phyloP scores from a whole-genome alignment of 2,113 vertebrate species.

The Callorhinus ursinus region DNA sequence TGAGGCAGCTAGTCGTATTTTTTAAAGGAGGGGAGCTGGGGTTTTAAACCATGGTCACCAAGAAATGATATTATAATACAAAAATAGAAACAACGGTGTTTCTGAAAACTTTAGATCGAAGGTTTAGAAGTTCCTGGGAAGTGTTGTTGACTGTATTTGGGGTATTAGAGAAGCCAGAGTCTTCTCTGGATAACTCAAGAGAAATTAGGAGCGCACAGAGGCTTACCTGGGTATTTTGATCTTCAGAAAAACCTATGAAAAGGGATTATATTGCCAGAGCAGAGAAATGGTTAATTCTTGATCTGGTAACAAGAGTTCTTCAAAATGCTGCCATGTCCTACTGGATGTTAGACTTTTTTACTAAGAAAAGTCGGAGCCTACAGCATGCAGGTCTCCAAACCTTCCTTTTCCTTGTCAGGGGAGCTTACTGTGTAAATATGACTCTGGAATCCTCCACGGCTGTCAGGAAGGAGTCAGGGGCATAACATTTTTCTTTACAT shows the following conservation, averaged over 20 bases:
- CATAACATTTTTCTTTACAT: neutral
- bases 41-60: neutral
- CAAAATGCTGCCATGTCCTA: neutral
- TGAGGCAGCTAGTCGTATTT: neutral
- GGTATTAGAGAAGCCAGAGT: neutral
- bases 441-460: neutral
- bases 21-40: neutral
- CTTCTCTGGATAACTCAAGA: neutral
- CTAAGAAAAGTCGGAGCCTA: neutral
- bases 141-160: neutral
- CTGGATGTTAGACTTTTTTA: neutral
- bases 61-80: neutral
- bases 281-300: neutral
- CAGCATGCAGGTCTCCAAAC: neutral
- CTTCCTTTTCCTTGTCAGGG: neutral
- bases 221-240: neutral
- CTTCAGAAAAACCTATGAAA: neutral
- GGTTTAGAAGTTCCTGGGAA: neutral
- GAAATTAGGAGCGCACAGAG: neutral
- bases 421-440: neutral
- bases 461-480: neutral
- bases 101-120: neutral
- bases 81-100: neutral
- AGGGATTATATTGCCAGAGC: neutral
- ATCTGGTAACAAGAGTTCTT: neutral